Conservation (phyloP, 2,888 invertebrate species). For the Cataglyphis rosenhaueri region DNA sequence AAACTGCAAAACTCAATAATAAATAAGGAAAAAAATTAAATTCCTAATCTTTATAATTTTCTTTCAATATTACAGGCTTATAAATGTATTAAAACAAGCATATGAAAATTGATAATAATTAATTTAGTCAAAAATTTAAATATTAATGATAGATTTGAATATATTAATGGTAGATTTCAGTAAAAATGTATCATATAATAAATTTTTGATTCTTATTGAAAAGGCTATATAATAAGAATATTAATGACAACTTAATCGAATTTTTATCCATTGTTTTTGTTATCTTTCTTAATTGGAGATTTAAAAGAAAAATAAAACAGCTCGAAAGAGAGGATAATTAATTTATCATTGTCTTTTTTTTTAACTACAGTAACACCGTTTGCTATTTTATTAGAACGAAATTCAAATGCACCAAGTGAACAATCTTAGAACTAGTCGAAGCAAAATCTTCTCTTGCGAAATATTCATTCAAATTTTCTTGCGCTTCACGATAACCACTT, state of each 20-base stretch:
- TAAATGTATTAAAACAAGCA: not conserved
- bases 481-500: not conserved
- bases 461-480: conserved; percentile 19
- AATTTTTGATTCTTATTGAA: not conserved
- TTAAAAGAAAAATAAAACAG: not conserved
- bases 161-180: not conserved
- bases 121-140: not conserved
- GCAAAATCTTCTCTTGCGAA: not conserved
- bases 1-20: not conserved
- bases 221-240: not conserved
- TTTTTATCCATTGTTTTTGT: not conserved
- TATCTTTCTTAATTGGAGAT: not conserved
- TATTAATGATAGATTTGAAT: not conserved
- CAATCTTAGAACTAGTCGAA: not conserved
- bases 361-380: conserved; percentile 8
- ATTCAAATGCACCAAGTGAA: conserved; percentile 5
- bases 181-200: not conserved
- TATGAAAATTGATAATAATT: not conserved
- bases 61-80: not conserved
- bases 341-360: not conserved
- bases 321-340: conserved; percentile 4
- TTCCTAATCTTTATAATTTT: not conserved
- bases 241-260: conserved; percentile 12
- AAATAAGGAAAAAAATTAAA: not conserved
- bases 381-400: conserved; percentile 18